Base-by-base conservation (phyloP, 2,888 invertebrate genomes). In the Limenitis camilla region DNA sequence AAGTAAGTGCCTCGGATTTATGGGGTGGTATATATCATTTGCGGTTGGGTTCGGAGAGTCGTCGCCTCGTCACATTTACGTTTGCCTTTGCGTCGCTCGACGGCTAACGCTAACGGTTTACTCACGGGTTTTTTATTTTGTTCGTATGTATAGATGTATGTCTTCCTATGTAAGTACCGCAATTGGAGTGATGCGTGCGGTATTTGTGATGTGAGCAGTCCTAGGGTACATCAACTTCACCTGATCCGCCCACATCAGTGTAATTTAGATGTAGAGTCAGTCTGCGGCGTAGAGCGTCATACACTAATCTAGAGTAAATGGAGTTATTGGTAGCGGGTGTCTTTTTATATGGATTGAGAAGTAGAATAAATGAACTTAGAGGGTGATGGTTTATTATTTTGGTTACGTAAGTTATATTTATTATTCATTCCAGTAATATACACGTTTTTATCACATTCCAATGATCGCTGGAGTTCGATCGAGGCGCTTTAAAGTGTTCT, bases 161-260 rank as follows among this genome's bases (percentile, higher is more conserved):
- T 86, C 86, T 87, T 86, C 86, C 87, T 83, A 78, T 79, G 79
- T 84, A 81, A 82, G 82, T 76, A 76, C 76, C 76, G 76, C 74
- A 76, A 68, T 67, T 69, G 69, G 71, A 67, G 58, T 72, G 67
- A 69, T 65, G 68, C 68, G 64, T 68, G 65, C 60, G 66, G 65
- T 60, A 61, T 61, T 69, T 72, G 76, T 74, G 69, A 61, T 61
- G 69, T 72, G 76, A 74, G 69, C 71, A 74, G 77, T 67, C 66
- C 71, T 74, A 81, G 77, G 81, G 78, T 78, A 74, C 67, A 67
- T 71, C 68, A 67, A 62, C 70, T 68, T 69, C 74, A 75, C 73
- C 74, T 75, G 72, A 74, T 80, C 82, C 80, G 79, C 77, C 82
- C 81, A 81, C 77, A 67, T 73, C 66, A 73, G 65, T 74, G 67